Conservation (phyloP, 2,797 vertebrate genomes). For the Neopelma chrysocephalum region DNA sequence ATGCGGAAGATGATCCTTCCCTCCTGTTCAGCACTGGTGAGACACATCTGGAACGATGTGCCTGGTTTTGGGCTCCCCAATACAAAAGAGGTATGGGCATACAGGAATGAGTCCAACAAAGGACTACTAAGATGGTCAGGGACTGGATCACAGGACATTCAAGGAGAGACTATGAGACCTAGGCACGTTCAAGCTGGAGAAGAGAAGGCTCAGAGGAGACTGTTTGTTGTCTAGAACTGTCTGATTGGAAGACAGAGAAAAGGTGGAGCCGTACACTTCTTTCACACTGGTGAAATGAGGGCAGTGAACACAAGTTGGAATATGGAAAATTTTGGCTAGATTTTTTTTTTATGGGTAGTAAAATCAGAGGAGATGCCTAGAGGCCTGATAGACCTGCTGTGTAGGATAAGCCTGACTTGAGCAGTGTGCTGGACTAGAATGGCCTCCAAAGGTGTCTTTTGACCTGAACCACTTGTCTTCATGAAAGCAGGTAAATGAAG, state of each 20-base stretch:
- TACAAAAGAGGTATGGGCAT: rapidly evolving
- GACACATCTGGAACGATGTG: neutral
- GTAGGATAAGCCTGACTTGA: neutral
- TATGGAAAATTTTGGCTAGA: neutral
- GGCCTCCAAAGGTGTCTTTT: neutral
- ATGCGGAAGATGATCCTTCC: neutral
- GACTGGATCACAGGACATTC: neutral
- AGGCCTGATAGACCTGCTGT: neutral
- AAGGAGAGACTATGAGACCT: neutral
- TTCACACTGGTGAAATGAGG: neutral
- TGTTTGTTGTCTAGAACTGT: neutral
- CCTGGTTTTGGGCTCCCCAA: neutral
- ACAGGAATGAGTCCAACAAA: neutral
- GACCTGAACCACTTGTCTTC: neutral
- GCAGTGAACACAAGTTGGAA: neutral
- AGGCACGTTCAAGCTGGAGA: neutral
- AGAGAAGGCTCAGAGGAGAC: neutral
- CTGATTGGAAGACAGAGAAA: neutral
- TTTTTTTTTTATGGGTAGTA: neutral
- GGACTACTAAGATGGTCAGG: neutral
- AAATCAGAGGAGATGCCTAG: neutral
- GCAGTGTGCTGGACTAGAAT: neutral
- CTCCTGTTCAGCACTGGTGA: neutral
- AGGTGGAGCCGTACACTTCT: neutral
- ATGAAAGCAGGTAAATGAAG: neutral